Conservation (phyloP, 2,797 vertebrate species). For the Ceryle rudis region DNA sequence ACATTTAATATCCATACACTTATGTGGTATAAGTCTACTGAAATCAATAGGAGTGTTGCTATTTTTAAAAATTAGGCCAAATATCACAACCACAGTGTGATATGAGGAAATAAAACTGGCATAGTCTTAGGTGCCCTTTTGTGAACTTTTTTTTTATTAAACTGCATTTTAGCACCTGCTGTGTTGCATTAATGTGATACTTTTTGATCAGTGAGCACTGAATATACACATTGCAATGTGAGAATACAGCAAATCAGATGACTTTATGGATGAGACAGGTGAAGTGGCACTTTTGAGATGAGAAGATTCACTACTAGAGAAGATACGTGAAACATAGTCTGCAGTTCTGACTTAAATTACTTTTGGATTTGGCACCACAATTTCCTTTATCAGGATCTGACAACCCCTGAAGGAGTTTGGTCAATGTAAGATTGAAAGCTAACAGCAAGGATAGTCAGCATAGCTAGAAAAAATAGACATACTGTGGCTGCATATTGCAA, state of each 20-base stretch:
- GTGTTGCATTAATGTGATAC: not conserved
- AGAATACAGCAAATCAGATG: not conserved
- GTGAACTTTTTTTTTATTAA: not conserved
- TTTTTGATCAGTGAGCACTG: not conserved
- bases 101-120: not conserved
- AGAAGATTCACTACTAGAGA: not conserved
- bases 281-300: not conserved
- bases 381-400: not conserved
- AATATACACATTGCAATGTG: not conserved
- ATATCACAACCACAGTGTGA: not conserved
- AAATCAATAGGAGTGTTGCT: not conserved
- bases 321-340: not conserved
- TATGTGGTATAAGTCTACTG: not conserved
- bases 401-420: not conserved
- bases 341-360: not conserved
- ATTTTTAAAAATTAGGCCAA: not conserved
- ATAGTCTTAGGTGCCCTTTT: not conserved
- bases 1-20: not conserved
- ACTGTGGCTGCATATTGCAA: not conserved
- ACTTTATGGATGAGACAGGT: not conserved
- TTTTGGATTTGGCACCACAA: not conserved
- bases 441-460: not conserved
- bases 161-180: not conserved
- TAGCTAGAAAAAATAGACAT: not conserved
- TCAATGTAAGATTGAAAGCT: not conserved